Evolutionary conservation across 2,113 vertebrate genomes (phyloP), one percentile per base, ranked within the genome.

Genomic region (Chionomys nivalis): DNA sequence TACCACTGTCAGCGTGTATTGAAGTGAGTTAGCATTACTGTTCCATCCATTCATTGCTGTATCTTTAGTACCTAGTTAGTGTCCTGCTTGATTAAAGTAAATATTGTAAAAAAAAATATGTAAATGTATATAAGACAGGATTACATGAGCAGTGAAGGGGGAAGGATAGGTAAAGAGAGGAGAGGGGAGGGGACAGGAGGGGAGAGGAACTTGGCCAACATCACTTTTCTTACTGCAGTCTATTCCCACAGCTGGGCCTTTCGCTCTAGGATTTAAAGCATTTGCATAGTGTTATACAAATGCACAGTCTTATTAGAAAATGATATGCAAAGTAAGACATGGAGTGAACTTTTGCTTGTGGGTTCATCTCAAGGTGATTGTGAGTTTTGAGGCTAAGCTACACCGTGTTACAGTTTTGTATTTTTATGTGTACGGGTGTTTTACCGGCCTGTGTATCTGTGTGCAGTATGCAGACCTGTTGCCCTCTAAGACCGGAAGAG

Each of bases 121-220:
- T 49, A 82, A 89, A 85, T 89, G 9, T 44, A 70, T 55, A 72
- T 31, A 47, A 61, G 49, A 73, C 31, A 52, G 47, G 13, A 72
- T 47, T 9, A 87, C 3, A 24, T 36, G 23, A 31, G 33, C 4
- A 68, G 44, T 24, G 19, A 26, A 16, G 31, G 14, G 3, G 4
- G 19, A 23, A 8, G 16, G 26, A 49, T 5, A 52, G 52, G 44
- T 55, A 72, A 89, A n/a, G 65, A 66, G 55, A 6, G 55, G 55
- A 19, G 10, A 4, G 16, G 31, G 5, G 33, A 17, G 19, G 26
- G 3, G 19, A 1, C 13, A 49, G 1, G 47, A 2, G 39, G 4
- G 70, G 49, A 52, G 14, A 39, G n/a, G 82, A 7, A 17, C 55
- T 36, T 58, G 79, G 52, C 21, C n/a, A 55, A 6, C 33, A 68